A percentile compares a stretch with the other conserved stretches of the same genome.
These are phyloP conservation scores for Pogonocichla stellata DNA, from an alignment of 2,113 vertebrate species.

Conservation along the genomic window DNA sequence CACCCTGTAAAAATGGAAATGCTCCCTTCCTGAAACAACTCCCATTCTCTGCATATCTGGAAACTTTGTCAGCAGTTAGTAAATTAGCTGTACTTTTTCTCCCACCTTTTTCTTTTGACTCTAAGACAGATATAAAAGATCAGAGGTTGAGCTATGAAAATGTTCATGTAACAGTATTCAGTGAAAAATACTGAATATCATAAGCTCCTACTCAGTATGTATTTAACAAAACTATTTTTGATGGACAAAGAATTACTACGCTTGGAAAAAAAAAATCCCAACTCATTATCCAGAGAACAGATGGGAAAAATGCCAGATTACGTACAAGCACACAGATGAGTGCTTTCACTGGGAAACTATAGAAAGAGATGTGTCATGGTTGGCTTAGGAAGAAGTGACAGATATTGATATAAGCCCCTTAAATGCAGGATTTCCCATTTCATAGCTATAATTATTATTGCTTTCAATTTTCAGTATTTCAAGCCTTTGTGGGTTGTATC, in stretches of 20 bases:
- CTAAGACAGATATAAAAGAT: not conserved
- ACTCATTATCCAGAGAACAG: not conserved
- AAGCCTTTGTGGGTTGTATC: not conserved
- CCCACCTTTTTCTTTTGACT: not conserved
- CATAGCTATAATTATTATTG: not conserved
- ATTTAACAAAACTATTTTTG: not conserved
- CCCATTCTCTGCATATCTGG: not conserved
- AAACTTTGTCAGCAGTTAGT: not conserved
- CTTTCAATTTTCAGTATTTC: not conserved
- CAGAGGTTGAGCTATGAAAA: not conserved
- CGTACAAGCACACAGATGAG: not conserved
- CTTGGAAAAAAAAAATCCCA: not conserved
- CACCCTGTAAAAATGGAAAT: not conserved
- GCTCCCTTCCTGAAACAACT: not conserved
- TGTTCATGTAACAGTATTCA: not conserved
- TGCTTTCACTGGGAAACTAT: not conserved
- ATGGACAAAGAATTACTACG: not conserved
- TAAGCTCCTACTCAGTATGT: not conserved
- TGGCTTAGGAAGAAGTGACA: not conserved
- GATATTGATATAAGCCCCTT: not conserved
- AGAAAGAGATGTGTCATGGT: not conserved
- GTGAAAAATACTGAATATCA: not conserved
- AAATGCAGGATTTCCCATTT: not conserved
- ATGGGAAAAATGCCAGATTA: constrained; percentile 11
- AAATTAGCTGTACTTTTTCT: not conserved